Evolutionary conservation across 2,797 vertebrate genomes (phyloP).

Genomic region (Prunella strophiata): DNA sequence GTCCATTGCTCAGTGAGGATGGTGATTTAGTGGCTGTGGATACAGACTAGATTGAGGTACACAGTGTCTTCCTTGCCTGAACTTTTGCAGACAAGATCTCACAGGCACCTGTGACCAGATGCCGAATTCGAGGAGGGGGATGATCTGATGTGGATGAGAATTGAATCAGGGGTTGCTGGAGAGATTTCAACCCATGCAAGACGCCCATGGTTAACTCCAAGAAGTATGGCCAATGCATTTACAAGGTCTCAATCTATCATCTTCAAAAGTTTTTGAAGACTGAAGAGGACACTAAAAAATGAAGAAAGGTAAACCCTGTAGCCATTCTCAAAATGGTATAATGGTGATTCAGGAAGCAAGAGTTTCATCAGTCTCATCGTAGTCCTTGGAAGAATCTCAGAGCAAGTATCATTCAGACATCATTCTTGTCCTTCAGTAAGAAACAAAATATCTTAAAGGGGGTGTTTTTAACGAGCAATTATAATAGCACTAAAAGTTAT

Average conservation of each 20-base stretch:
- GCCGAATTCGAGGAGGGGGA: not conserved
- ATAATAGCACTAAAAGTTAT: not conserved
- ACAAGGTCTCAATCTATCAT: not conserved
- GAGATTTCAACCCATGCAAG: not conserved
- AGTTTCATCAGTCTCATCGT: not conserved
- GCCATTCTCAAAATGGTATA: not conserved
- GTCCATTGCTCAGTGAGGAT: not conserved
- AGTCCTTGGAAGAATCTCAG: not conserved
- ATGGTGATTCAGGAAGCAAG: not conserved
- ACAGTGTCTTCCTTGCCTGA: not conserved
- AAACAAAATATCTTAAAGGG: not conserved
- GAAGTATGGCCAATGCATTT: not conserved
- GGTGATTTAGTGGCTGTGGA: not conserved
- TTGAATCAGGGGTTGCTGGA: not conserved
- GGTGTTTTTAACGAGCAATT: not conserved
- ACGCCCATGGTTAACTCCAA: fast-evolving
- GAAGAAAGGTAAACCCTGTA: not conserved
- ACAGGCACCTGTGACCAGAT: not conserved
- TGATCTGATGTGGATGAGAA: not conserved
- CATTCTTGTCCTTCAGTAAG: not conserved
- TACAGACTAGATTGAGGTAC: not conserved
- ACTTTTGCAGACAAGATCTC: not conserved
- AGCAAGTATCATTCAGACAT: fast-evolving
- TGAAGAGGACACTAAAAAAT: not conserved
- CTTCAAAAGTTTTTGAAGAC: not conserved